Evolutionary conservation across 2,113 vertebrate genomes (phyloP), one percentile per base, ranked within the genome.

Genomic region (Ictalurus furcatus): DNA sequence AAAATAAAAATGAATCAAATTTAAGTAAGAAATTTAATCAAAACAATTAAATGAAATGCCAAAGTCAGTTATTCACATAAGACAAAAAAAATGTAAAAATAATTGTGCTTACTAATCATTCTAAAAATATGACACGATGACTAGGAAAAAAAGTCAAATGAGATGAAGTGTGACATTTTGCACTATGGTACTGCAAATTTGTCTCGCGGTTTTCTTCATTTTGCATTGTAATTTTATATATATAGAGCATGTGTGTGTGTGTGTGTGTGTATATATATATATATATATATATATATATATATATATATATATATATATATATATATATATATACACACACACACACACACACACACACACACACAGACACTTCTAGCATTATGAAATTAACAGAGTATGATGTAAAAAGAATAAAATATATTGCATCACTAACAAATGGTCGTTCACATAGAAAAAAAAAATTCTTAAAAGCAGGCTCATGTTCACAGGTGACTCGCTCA

Each of bases 21-120:
- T 40, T 2, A 40, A 40, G 2, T 2, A 40, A 40, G 40, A 40
- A 91, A 92, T 92, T 78, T 90, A 88, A 90, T 88, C 85, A 93
- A 94, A 93, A 93, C 90, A 91, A 90, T 84, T 90, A 28, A 90
- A 94, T 90, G 90, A 93, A 92, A 94, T 92, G 91, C 86, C 90
- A 93, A 93, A 94, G 92, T 88, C 92, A 96, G 94, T 94, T 92
- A 93, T 96, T 96, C 92, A 95, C 95, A 94, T 95, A 93, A 94
- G 93, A 88, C 84, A 93, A 94, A 93, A 90, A 92, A 67, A 93
- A 81, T 56, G n/a, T n/a, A n/a, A n/a, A n/a, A 3, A 58, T 4
- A 58, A 19, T 84, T 79, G 91, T 92, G 92, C 85, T 89, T 87
- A 30, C 92, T 91, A 93, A 82, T 84, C 44, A 91, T 80, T 86